Evolutionary conservation across 2,113 vertebrate species (phyloP).

Genomic region (Sander lucioperca): DNA sequence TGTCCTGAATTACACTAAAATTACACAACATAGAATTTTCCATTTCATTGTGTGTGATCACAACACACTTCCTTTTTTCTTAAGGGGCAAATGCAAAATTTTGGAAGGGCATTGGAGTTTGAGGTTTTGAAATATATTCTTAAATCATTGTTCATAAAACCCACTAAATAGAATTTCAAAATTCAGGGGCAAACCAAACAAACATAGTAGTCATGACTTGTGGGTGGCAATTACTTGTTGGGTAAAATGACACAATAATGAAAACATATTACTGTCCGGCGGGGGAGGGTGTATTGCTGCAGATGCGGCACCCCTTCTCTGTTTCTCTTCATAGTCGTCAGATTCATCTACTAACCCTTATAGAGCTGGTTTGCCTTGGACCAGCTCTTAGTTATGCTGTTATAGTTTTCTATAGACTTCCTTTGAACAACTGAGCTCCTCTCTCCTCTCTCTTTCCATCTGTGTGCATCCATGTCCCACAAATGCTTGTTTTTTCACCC

Average conservation of each 20-base stretch:
- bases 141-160: constrained; percentile 10
- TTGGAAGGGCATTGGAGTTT: neutral
- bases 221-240: neutral
- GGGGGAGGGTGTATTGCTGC: too few species aligned
- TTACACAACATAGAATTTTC: neutral
- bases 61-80: neutral
- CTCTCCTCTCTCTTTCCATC: too few species aligned
- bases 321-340: too few species aligned
- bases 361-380: too few species aligned
- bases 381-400: too few species aligned
- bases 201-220: constrained; percentile 1
- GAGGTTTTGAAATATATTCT: neutral
- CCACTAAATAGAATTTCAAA: constrained; percentile 23
- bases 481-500: too few species aligned
- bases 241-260: constrained; percentile 22
- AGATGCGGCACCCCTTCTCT: too few species aligned
- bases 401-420: too few species aligned
- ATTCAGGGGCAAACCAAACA: constrained; percentile 18
- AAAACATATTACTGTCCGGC: neutral
- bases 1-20: neutral
- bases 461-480: too few species aligned
- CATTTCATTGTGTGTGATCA: neutral
- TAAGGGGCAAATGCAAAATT: constrained; percentile 14
- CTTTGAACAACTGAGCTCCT: too few species aligned
- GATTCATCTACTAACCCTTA: too few species aligned